Conservation (phyloP, 2,888 invertebrate species). For the Antitype chi region DNA sequence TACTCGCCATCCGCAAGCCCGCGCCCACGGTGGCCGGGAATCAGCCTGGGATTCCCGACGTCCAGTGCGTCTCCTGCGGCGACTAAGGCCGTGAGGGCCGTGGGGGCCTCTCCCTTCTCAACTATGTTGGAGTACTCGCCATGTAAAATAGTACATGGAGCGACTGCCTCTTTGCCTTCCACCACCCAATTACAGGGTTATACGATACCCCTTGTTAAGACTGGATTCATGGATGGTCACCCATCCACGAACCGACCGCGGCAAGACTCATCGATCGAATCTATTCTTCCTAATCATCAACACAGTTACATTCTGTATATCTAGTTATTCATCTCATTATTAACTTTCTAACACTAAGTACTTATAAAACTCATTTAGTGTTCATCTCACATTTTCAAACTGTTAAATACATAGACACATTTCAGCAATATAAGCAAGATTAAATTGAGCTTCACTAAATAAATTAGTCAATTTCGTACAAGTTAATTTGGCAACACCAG, state of each 20-base stretch:
- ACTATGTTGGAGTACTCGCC: too few species aligned
- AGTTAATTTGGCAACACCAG: slow-evolving; percentile 51
- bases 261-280: not conserved
- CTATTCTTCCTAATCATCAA: not conserved
- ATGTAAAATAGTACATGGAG: too few species aligned
- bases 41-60: too few species aligned
- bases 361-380: not conserved
- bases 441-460: slow-evolving; percentile 27
- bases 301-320: not conserved
- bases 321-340: not conserved
- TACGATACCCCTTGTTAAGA: not conserved
- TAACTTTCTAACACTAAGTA: not conserved
- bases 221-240: not conserved
- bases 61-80: too few species aligned
- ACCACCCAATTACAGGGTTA: not conserved
- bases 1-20: too few species aligned
- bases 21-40: too few species aligned
- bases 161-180: not conserved
- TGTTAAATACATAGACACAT: not conserved
- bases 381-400: not conserved
- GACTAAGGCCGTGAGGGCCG: too few species aligned
- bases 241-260: not conserved
- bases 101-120: too few species aligned
- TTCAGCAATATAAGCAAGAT: not conserved
- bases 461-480: slow-evolving; percentile 38